Evolutionary conservation across 2,113 vertebrate species (phyloP), one percentile per base, ranked within the genome.

Genomic region (Cheirogaleus medius): DNA sequence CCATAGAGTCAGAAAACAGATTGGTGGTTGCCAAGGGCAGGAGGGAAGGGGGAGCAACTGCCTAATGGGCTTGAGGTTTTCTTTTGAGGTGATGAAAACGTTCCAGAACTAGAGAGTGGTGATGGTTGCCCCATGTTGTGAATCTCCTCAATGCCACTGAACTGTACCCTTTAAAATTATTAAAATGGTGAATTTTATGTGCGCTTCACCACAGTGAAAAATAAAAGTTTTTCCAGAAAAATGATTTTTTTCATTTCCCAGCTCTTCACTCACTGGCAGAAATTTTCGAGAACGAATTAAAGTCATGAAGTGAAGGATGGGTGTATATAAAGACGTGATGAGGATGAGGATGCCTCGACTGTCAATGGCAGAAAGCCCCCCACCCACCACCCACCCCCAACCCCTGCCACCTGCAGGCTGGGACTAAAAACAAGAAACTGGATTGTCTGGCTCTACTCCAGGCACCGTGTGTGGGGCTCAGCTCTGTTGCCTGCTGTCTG

Each of bases 391-490:
- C 4, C 10, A 1, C 21, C 60, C 15, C 17, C 29, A 56, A 60
- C 58, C 58, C 58, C 63, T 34, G 12, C 29, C 63, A 29, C 71
- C 85, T 76, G 52, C 44, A 17, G 42, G 23, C 37, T 58, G 27
- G 27, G 8, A 68, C 20, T 60, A 17, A 42, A 92, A 60, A 58
- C 39, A 29, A 68, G 42, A 9, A 54, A 49, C 54, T 44, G 56
- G 27, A 42, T 47, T 9, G 12, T 34, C 77, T 54, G 47, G 54
- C 15, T 58, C 63, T 47, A 27, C 20, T 37, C 37, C 9, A 54
- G 69, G 29, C 4, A 14, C 32, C 0, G 0, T 0, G 4, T 3
- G 29, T 9, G 13, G 32, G 34, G 42, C n/a, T 76, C 78, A n/a
- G 69, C 47, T 20, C 29, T 54, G 80, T 42, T 20, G 14, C 85